Conservation (phyloP, 2,113 vertebrate species). For the Balaenoptera acutorostrata region DNA sequence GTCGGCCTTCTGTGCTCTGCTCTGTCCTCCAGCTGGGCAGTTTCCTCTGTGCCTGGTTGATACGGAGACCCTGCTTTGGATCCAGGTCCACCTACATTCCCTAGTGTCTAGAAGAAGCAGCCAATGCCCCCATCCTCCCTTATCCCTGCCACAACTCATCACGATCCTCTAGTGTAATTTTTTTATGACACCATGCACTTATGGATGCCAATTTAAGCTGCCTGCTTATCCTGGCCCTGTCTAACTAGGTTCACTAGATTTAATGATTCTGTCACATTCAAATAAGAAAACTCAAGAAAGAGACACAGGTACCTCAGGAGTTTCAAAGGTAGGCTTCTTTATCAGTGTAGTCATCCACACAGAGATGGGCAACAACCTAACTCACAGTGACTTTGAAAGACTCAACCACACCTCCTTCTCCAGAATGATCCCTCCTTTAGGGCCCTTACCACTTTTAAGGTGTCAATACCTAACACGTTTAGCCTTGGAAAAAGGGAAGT, state of each 20-base stretch:
- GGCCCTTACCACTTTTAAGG: not conserved
- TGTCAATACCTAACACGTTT: not conserved
- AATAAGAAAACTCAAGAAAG: not conserved
- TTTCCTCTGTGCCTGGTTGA: too few species aligned
- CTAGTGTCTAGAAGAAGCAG: too few species aligned
- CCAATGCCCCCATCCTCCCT: too few species aligned
- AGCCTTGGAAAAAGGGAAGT: not conserved
- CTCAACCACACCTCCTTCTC: not conserved
- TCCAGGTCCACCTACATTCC: too few species aligned
- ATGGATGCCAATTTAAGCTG: not conserved
- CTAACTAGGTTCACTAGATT: not conserved
- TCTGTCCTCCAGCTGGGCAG: too few species aligned
- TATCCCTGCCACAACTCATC: too few species aligned
- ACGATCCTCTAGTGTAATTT: too few species aligned
- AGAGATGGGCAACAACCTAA: not conserved
- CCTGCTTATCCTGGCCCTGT: not conserved
- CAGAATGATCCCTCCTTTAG: not conserved
- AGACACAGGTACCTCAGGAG: not conserved
- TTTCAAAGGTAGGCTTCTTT: not conserved
- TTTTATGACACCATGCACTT: not conserved
- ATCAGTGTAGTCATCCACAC: not conserved
- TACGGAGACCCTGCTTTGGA: too few species aligned
- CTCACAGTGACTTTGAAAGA: not conserved
- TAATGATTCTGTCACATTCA: not conserved
- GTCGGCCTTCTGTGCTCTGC: too few species aligned